Evolutionary conservation across 2,797 vertebrate genomes (phyloP).

Genomic region (Hirundo rustica): DNA sequence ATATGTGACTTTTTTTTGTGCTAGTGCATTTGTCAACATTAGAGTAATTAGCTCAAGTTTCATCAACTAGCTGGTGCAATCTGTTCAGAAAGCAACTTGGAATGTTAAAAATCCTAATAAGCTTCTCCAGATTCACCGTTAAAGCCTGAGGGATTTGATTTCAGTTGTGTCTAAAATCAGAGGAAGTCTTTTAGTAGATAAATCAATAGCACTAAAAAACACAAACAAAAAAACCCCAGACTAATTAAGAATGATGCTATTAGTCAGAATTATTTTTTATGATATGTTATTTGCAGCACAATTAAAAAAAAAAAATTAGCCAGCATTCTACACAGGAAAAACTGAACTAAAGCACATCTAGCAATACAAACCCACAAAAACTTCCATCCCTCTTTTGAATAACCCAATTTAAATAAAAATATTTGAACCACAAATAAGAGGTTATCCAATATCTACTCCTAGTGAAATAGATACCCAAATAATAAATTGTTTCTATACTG

Average conservation of each 20-base stretch:
- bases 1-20: conserved; percentile 44
- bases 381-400: background rate
- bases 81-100: conserved; percentile 76
- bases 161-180: conserved; percentile 32
- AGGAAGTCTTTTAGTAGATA: background rate
- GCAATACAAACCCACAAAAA: background rate
- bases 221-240: background rate
- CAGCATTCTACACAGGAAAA: background rate
- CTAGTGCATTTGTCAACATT: conserved; percentile 78
- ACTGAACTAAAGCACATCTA: background rate
- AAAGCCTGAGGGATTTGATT: conserved; percentile 54
- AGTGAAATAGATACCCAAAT: background rate
- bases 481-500: background rate
- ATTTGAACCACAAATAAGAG: background rate
- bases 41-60: conserved; percentile 80
- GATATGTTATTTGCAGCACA: background rate
- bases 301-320: background rate
- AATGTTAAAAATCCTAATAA: conserved; percentile 74
- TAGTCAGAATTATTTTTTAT: background rate
- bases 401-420: background rate
- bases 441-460: background rate
- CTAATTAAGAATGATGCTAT: background rate
- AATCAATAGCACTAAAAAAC: background rate
- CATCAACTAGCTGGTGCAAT: conserved; percentile 78
- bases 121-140: conserved; percentile 40